Conservation (phyloP, 2,888 invertebrate species). For the Cactoblastis cactorum region DNA sequence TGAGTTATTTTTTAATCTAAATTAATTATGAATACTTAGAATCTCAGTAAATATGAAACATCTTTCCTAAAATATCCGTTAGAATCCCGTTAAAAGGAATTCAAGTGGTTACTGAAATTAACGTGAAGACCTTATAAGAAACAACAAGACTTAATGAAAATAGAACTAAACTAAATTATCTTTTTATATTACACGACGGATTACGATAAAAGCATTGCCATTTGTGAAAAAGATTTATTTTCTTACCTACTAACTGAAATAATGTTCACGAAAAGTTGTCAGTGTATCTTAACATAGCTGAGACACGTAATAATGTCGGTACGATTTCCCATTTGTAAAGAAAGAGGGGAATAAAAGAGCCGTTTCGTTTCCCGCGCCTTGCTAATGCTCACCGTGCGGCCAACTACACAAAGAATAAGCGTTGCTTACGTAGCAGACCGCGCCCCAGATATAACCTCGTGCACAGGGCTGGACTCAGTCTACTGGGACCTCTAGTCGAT, state of each 20-base stretch:
- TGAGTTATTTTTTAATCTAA: too few relatives aligned
- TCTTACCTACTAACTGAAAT: neutral
- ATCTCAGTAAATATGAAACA: too few relatives aligned
- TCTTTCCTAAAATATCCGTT: too few relatives aligned
- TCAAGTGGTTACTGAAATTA: too few relatives aligned
- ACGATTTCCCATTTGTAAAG: constrained; percentile 54
- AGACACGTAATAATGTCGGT: constrained; percentile 47
- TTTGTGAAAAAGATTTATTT: neutral
- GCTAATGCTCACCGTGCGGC: constrained; percentile 41
- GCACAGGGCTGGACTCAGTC: neutral
- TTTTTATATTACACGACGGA: neutral
- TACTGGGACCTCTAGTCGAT: neutral
- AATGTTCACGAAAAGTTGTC: constrained; percentile 5
- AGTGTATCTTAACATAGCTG: constrained; percentile 18
- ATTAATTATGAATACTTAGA: too few relatives aligned
- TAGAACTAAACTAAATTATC: neutral
- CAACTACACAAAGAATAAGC: constrained; percentile 25
- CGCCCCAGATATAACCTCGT: neutral
- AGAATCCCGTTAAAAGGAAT: too few relatives aligned
- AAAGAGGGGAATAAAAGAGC: constrained; percentile 45
- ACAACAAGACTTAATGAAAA: neutral
- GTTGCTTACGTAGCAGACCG: constrained; percentile 20
- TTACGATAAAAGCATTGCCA: constrained; percentile 4
- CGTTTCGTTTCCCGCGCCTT: constrained; percentile 35
- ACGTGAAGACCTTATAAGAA: too few relatives aligned